Conservation (phyloP, 2,797 vertebrate genomes). For the Cheirogaleus major region DNA sequence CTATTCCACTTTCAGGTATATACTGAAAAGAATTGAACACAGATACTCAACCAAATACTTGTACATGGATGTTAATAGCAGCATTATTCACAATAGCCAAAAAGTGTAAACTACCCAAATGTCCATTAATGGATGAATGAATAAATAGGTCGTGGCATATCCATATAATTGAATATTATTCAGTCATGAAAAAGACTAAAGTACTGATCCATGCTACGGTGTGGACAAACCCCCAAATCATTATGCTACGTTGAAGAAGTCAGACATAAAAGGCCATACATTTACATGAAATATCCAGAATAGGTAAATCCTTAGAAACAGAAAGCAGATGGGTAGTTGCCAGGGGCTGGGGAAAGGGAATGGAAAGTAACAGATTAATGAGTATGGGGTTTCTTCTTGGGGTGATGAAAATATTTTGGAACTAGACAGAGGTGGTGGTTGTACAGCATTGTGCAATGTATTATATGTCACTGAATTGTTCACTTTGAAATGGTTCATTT, state of each 20-base stretch:
- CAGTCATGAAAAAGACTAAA: background rate
- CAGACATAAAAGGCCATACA: background rate
- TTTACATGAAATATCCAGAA: background rate
- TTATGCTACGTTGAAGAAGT: background rate
- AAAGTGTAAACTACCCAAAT: background rate
- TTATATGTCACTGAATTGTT: background rate
- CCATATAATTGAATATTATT: background rate
- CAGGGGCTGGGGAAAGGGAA: background rate
- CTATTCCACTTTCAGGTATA: background rate
- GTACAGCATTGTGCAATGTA: background rate
- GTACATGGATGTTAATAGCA: background rate
- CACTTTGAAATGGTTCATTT: slow-evolving; percentile 34
- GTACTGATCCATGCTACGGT: background rate
- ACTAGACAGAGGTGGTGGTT: background rate
- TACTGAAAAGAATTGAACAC: background rate
- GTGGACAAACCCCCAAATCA: background rate
- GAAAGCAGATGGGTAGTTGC: background rate
- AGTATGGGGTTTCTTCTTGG: background rate
- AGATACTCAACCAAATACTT: background rate
- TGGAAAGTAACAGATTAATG: background rate
- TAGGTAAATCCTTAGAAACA: background rate
- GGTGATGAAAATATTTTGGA: background rate
- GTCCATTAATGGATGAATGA: background rate
- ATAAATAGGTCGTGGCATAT: background rate
- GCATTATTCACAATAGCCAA: background rate